Evolutionary conservation across 2,888 invertebrate genomes (phyloP).

Genomic region (Spicauda simplicius): DNA sequence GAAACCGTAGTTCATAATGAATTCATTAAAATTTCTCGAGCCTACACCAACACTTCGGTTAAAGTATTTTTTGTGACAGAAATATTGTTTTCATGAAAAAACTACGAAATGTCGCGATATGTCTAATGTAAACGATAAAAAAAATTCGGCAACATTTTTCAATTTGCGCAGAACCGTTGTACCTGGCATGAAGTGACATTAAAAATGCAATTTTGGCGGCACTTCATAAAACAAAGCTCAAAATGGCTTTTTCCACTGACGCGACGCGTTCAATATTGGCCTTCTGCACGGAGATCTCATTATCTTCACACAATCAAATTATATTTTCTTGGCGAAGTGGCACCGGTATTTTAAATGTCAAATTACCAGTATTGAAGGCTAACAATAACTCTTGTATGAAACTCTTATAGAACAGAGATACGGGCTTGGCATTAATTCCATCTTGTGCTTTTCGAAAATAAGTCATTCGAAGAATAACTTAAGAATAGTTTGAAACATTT

Average conservation of each 20-base stretch:
- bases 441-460: no score
- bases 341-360: neutral
- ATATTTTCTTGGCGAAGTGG: neutral
- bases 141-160: constrained; percentile 24
- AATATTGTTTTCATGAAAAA: constrained; percentile 20
- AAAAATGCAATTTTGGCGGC: constrained; percentile 34
- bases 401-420: no score
- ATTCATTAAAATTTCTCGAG: constrained; percentile 27
- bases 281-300: constrained; percentile 11
- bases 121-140: constrained; percentile 21
- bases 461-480: no score
- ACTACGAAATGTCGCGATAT: constrained; percentile 12
- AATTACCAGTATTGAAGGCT: neutral
- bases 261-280: constrained; percentile 18
- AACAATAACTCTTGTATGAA: neutral
- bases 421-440: no score
- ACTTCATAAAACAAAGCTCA: constrained; percentile 24
- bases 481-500: no score
- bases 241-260: constrained; percentile 1
- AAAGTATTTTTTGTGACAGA: constrained; percentile 23
- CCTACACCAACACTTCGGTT: constrained; percentile 19
- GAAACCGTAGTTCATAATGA: constrained; percentile 31
- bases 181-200: constrained; percentile 25
- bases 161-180: constrained; percentile 26
- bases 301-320: constrained; percentile 8